Conservation (phyloP, 2,888 invertebrate genomes). For the Tethea ocularis region DNA sequence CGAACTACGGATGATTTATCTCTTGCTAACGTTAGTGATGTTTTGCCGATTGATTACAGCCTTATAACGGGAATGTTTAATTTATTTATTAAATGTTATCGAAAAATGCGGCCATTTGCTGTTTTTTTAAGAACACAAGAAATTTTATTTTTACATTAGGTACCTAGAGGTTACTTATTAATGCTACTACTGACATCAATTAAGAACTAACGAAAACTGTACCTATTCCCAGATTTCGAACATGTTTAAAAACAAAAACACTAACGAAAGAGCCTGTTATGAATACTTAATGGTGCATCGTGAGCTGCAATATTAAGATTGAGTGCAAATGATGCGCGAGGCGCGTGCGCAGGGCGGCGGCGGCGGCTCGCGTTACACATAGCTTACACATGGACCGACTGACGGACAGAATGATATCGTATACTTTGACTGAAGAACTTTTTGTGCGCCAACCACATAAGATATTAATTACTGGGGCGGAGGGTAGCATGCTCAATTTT, state of each 20-base stretch:
- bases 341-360: constrained; percentile 64
- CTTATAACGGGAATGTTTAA: constrained; percentile 24
- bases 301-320: constrained; percentile 76
- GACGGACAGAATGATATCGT: constrained; percentile 40
- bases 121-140: constrained; percentile 8
- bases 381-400: constrained; percentile 36
- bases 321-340: constrained; percentile 74
- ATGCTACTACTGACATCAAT: constrained; percentile 12
- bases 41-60: constrained; percentile 23
- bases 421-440: constrained; percentile 48
- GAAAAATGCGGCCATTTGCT: neutral
- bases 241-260: constrained; percentile 48
- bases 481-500: constrained; percentile 68
- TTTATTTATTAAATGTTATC: too few relatives aligned
- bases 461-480: constrained; percentile 78
- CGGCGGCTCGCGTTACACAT: constrained; percentile 58
- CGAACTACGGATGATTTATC: constrained; percentile 47
- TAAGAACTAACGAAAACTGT: constrained; percentile 31
- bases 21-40: constrained; percentile 30
- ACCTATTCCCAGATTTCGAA: constrained; percentile 43
- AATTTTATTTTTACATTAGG: neutral
- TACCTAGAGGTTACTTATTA: neutral
- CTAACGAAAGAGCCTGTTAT: constrained; percentile 61
- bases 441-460: constrained; percentile 64
- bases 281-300: constrained; percentile 75